Base-by-base conservation (phyloP, 2,113 vertebrate species). In the Leiothrix lutea region DNA sequence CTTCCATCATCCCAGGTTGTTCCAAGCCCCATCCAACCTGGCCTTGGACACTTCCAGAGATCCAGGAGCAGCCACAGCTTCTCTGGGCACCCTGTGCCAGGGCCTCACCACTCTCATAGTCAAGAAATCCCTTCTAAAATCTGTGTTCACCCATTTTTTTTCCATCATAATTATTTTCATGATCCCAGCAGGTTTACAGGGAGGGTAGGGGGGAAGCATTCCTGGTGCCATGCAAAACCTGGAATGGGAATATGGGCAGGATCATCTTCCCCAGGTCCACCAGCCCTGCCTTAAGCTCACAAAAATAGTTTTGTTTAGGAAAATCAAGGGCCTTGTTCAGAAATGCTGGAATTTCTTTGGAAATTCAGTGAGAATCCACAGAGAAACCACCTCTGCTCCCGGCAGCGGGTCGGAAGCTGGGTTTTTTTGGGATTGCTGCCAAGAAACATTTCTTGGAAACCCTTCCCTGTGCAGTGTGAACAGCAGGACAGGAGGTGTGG, bases 161-260 rank as follows among this genome's bases (percentile, higher is more conserved):
- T 18, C 53, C 75, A 40, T n/a, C 25, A 2, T 36, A 36, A 51
- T 58, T 51, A 23, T 38, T 82, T 88, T 47, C 22, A 3, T 11
- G 2, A 26, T 64, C 28, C 20, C 36, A 77, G 1, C 48, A 56
- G 24, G 14, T 89, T 92, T 73, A 29, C 9, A 22, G 47, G 36
- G 57, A 6, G 25, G 8, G 10, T 22, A 23, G 16, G 11, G 8
- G 14, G 19, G 17, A 60, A 45, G 8, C 4, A 10, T 51, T 69
- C 51, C 23, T 0, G 0, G 4, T 26, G 15, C 42, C 0, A 0
- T 50, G 13, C 29, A 73, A 47, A 84, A 9, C 36, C 22, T 57
- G 12, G 7, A 36, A 2, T 31, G 29, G 44, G 19, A 79, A 28
- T 9, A 14, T 19, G 23, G 53, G 5, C 4, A 2, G 26, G 42